Evolutionary conservation across 2,888 invertebrate genomes (phyloP).

Genomic region (Ypsolopha scabrella): DNA sequence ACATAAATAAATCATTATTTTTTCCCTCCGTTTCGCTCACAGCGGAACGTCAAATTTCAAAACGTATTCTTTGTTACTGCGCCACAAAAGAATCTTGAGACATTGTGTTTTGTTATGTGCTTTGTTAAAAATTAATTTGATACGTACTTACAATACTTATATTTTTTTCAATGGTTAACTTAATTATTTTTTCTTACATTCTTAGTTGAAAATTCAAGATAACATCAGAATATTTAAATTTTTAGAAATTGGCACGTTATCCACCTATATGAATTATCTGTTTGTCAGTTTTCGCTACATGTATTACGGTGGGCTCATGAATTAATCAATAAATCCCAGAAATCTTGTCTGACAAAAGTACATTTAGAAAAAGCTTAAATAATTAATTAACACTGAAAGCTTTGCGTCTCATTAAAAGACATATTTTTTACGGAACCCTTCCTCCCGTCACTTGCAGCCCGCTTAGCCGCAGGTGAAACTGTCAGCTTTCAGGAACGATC

Average conservation of each 20-base stretch:
- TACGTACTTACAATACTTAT: conserved; percentile 38
- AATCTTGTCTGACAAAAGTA: background rate
- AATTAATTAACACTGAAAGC: conserved; percentile 1
- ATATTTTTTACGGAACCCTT: conserved; percentile 39
- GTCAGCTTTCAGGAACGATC: conserved; percentile 34
- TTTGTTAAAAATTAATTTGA: conserved; percentile 68
- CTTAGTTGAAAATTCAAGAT: background rate
- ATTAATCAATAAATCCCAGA: background rate
- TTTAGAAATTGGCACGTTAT: background rate
- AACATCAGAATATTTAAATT: background rate
- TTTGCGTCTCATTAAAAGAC: conserved; percentile 4
- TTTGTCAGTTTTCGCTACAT: too few species aligned
- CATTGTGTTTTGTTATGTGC: conserved; percentile 38
- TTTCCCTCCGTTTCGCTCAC: conserved; percentile 17
- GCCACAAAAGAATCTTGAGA: conserved; percentile 60
- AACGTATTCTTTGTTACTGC: conserved; percentile 52
- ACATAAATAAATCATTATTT: conserved; percentile 69
- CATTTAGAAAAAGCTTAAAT: background rate
- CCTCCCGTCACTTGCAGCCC: conserved; percentile 11
- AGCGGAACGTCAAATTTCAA: conserved; percentile 4
- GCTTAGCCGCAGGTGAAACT: conserved; percentile 42
- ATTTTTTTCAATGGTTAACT: conserved; percentile 4
- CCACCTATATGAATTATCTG: background rate
- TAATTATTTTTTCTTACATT: background rate
- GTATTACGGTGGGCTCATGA: background rate